Evolutionary conservation across 2,888 invertebrate species (phyloP), one percentile per base, ranked within the genome.

Genomic region (Drosophila macrospina): DNA sequence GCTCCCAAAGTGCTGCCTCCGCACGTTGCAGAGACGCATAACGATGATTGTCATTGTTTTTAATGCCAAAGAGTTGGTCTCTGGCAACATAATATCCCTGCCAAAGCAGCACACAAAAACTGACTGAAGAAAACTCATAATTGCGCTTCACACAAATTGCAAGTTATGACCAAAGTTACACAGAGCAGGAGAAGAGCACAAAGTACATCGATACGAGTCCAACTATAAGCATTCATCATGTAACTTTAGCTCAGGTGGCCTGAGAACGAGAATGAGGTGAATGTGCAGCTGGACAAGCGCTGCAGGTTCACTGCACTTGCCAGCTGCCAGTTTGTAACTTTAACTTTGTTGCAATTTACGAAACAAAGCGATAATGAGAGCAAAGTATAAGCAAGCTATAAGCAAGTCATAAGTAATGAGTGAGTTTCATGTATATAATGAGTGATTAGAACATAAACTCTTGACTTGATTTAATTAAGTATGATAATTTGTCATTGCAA

Each of bases 61-160:
- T 77, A 78, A 75, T 75, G 78, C 75, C 78, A 78, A 69, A 69
- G 65, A 74, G 74, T 73, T 78, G 69, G 61, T 69, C 67, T 48
- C 44, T 30, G 63, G 78, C 76, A 74, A 77, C 78, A 77, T 70
- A 70, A 78, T 76, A 70, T 68, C 68, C 69, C 59, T 32, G 54
- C 13, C 44, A 47, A 39, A 57, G 48, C 65, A 28, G 4, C 4
- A 15, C 45, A 64, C 44, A 69, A 77, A 73, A 75, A 69, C 75
- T 42, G 59, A 57, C 78, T 74, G 74, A 80, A 85, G 85, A 84
- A 84, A 87, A 82, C 86, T 84, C 83, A 84, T 84, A 84, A 84
- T 84, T 84, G 83, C 80, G 55, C 78, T 69, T 71, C 69, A 70
- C 88, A 85, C 83, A 87, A 84, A 84, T 84, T 87, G 88, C 87